A percentile compares a stretch with the other conserved stretches of the same genome.
phyloP scores from a whole-genome alignment of 1,140 invertebrate genomes.

The Drosophila sechellia region DNA sequence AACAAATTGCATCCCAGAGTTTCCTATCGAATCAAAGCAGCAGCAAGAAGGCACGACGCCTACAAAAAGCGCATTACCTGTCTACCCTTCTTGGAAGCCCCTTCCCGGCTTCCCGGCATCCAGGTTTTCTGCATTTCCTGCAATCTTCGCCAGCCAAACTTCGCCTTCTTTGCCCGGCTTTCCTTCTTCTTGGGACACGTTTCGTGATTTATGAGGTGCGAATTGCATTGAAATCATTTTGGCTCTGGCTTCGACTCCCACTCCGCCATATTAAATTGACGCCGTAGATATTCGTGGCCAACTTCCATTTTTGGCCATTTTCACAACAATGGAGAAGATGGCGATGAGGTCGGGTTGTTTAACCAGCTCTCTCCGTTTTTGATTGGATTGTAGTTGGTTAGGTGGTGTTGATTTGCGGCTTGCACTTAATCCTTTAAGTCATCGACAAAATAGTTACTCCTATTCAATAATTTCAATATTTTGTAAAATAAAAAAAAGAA shows the following conservation, averaged over 20 bases:
- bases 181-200: conserved; percentile 74
- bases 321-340: conserved; percentile 59
- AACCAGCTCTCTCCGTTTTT: conserved; percentile 44
- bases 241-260: conserved; percentile 23
- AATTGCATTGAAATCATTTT: conserved; percentile 83
- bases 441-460: no score
- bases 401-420: conserved; percentile 32
- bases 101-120: background rate
- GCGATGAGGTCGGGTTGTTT: conserved; percentile 33
- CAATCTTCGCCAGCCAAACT: conserved; percentile 49
- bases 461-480: no score
- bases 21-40: conserved; percentile 52
- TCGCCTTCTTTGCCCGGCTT: conserved; percentile 19
- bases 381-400: conserved; percentile 65
- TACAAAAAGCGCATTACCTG: conserved; percentile 48
- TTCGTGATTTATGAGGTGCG: conserved; percentile 85
- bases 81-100: conserved; percentile 10
- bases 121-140: conserved; percentile 33
- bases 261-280: conserved; percentile 76
- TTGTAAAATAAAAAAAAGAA: no score
- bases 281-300: conserved; percentile 64
- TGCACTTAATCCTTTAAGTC: conserved; percentile 10
- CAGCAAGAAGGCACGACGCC: conserved; percentile 46
- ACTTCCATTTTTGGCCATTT: conserved; percentile 53
- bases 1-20: conserved; percentile 62